Evolutionary conservation across 2,113 vertebrate species (phyloP), one percentile per base, ranked within the genome.

Genomic region (Peromyscus leucopus): DNA sequence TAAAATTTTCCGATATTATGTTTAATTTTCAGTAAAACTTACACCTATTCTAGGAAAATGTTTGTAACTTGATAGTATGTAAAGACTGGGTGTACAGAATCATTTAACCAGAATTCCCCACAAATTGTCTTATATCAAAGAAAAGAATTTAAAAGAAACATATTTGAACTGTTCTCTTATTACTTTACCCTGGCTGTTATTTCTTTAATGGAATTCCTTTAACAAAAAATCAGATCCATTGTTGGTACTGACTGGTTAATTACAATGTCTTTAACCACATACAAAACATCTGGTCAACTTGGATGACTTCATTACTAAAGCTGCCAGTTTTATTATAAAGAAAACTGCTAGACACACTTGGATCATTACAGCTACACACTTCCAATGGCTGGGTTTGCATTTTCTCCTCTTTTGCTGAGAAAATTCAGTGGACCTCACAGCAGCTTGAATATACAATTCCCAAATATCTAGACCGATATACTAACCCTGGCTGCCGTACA

Each of bases 211-310:
- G 48, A 89, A 95, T 91, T 88, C 91, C 94, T 94, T 93, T 63
- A 88, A 55, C 75, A 71, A 94, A 96, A 89, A 59, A 88, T 95
- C 84, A 80, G 94, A 95, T 96, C 80, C 76, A 63, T 85, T 95
- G 59, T 88, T 95, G 86, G 8, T 26, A 96, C 94, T 88, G 90
- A 97, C 24, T 69, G 75, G 57, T 33, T 96, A 97, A 90, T 94
- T 93, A 95, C n/a, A 90, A 92, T 95, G 65, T 33, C 69, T 85
- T 97, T 96, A 95, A 51, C 51, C 57, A 95, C 93, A 71, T 94
- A 36, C 11, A 90, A 92, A 94, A 90, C 91, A 96, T 90, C 84
- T 96, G 71, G 90, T 94, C 91, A 94, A 48, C 42, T 75, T 88
- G 42, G 96, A 61, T 91, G 85, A 88, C 26, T 57, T 7, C n/a